Evolutionary conservation across 1,140 invertebrate genomes (phyloP), one percentile per base, ranked within the genome.

Genomic region (Aradophagus sp.): DNA sequence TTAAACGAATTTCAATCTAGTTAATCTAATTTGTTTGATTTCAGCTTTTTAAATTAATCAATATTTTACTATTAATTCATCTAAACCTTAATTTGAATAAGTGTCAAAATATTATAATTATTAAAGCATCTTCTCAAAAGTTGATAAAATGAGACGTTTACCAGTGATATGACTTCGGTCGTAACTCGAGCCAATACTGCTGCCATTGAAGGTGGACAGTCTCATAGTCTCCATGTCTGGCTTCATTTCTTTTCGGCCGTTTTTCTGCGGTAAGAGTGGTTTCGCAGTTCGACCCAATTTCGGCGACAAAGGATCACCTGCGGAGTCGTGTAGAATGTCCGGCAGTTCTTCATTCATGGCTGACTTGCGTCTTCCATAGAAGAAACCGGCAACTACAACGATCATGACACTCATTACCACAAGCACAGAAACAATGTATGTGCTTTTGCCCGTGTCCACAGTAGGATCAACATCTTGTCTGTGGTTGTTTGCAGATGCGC

Each of bases 131-230:
- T n/a, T n/a, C n/a, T n/a, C n/a, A 23, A 8, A 4, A 23, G 8
- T 23, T 4, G 20, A 5, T 4, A 23, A 23, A 23, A 23, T 23
- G 4, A 23, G 20, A 38, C 19, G 15, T 36, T 55, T 29, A 84
- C 84, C 84, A 10, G 93, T 94, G 6, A 95, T 91, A 65, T 94
- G 92, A 81, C 91, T 91, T 12, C 93, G 87, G 74, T 95, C 93
- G 65, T 93, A 94, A 56, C 89, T 90, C 5, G 88, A 89, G 45
- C 86, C 87, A 63, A 89, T 87, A 44, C 87, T 87, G 12, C 88
- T 87, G 2, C 87, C 88, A 32, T 90, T 90, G 0, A 92, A 69
- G 17, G 89, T 89, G 0, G 90, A 91, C 89, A 92, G 90, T 39
- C 89, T 84, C 12, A 78, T 73, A 3, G 88, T 85, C 74, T 90